Evolutionary conservation across 2,113 vertebrate genomes (phyloP).

Genomic region (Cyanoliseus patagonus): DNA sequence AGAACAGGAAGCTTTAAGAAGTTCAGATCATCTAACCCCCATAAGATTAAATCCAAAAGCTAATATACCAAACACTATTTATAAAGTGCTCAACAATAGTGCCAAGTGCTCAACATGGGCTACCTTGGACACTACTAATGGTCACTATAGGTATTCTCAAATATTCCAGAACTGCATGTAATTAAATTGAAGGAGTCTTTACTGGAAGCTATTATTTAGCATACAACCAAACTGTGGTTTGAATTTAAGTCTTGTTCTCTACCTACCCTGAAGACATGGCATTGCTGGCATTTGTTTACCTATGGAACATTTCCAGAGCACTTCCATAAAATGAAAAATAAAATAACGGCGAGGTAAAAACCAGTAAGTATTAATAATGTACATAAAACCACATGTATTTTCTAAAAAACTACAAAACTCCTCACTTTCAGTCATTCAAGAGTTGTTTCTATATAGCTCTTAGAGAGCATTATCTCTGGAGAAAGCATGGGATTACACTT

Average conservation of each 20-base stretch:
- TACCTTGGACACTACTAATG: background rate
- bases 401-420: background rate
- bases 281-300: background rate
- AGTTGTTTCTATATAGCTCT: background rate
- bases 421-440: background rate
- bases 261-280: background rate
- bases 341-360: background rate
- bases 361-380: background rate
- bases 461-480: background rate
- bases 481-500: background rate
- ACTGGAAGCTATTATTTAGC: background rate
- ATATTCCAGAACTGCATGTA: background rate
- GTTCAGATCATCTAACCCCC: background rate
- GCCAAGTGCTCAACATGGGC: background rate
- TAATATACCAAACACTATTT: background rate
- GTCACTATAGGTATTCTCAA: background rate
- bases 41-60: background rate
- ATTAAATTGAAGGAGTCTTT: background rate
- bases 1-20: background rate
- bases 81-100: background rate
- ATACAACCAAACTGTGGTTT: background rate
- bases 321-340: background rate
- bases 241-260: background rate
- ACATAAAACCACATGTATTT: background rate
- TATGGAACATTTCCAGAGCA: background rate